phyloP scores from a whole-genome alignment of 2,888 invertebrate species.

The Tiliacea citrago region DNA sequence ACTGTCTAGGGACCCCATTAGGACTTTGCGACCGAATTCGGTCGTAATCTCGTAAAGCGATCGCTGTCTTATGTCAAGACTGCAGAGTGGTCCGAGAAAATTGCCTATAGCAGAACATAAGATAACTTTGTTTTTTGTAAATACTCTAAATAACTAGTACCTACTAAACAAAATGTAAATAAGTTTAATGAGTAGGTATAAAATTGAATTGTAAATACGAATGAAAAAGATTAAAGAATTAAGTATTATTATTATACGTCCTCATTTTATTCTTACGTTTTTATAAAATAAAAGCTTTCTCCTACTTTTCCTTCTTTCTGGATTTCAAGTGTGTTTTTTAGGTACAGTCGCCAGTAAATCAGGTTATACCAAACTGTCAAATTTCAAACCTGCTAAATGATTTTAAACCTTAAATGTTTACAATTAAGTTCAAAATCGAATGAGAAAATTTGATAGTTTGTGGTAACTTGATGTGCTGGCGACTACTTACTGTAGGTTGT shows the following conservation, averaged over 20 bases:
- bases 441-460: too few species aligned
- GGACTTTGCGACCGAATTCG: too few species aligned
- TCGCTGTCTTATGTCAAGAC: too few species aligned
- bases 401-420: too few species aligned
- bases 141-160: conserved; percentile 22
- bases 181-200: conserved; percentile 18
- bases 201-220: conserved; percentile 49
- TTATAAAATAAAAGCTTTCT: background rate
- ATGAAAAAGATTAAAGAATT: conserved; percentile 20
- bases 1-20: too few species aligned
- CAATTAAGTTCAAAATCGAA: too few species aligned
- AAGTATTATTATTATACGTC: conserved; percentile 40
- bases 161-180: conserved; percentile 37
- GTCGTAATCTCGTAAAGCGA: too few species aligned
- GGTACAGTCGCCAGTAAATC: too few species aligned
- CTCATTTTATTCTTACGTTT: conserved; percentile 15
- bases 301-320: conserved; percentile 12
- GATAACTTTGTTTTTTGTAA: conserved; percentile 27
- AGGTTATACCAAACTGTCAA: too few species aligned
- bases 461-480: too few species aligned
- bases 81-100: conserved; percentile 18
- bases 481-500: too few species aligned
- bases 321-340: conserved; percentile 17
- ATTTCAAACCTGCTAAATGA: too few species aligned
- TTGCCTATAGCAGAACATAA: conserved; percentile 22